Evolutionary conservation across 2,888 invertebrate genomes (phyloP).

Genomic region (Hirtodrosophila duncani): DNA sequence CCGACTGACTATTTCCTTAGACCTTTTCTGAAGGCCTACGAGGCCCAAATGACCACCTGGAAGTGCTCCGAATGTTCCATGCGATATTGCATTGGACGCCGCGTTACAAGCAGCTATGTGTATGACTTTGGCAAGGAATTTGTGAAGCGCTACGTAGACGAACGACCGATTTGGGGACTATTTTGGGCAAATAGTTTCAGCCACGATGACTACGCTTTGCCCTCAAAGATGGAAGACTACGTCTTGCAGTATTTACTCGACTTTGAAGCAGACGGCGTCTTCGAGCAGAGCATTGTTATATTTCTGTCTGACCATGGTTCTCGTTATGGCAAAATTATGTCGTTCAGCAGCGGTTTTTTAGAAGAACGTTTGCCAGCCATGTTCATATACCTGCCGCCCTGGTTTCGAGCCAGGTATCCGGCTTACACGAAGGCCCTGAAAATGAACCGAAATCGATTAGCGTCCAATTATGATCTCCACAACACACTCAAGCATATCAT

Average conservation of each 20-base stretch:
- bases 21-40: conserved; percentile 84
- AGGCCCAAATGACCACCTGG: conserved; percentile 74
- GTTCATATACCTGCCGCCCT: conserved; percentile 83
- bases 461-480: conserved; percentile 86
- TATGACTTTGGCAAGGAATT: conserved; percentile 84
- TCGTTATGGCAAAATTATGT: conserved; percentile 84
- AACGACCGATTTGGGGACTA: conserved; percentile 82
- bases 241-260: conserved; percentile 81
- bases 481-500: conserved; percentile 83
- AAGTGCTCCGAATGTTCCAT: conserved; percentile 50
- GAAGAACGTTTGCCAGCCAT: conserved; percentile 87
- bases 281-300: conserved; percentile 83
- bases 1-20: conserved; percentile 90
- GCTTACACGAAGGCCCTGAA: conserved; percentile 79
- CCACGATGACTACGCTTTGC: conserved; percentile 82
- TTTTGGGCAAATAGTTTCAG: conserved; percentile 88
- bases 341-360: conserved; percentile 83
- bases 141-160: conserved; percentile 80
- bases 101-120: conserved; percentile 82
- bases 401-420: conserved; percentile 80
- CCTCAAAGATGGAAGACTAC: conserved; percentile 82
- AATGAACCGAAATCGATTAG: conserved; percentile 82
- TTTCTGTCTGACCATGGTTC: conserved; percentile 88
- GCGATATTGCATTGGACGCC: conserved; percentile 81
- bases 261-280: conserved; percentile 80